phyloP scores from a whole-genome alignment of 1,140 invertebrate species.

The Heliothis virescens region DNA sequence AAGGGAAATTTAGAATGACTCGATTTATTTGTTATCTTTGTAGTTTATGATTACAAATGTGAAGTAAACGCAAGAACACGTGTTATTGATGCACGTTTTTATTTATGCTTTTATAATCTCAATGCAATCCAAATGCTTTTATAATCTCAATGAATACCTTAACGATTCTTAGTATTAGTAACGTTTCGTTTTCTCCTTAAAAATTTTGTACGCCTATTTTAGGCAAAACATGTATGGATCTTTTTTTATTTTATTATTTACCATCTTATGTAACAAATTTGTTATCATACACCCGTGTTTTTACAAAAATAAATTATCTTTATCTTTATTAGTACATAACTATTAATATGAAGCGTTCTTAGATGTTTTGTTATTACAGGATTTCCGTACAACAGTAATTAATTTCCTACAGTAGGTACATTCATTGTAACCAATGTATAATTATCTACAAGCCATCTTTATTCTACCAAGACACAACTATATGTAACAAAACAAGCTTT shows the following conservation, averaged over 20 bases:
- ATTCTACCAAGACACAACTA: not conserved
- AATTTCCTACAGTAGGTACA: not conserved
- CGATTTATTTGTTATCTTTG: slow-evolving; percentile 20
- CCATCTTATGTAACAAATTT: too few relatives aligned
- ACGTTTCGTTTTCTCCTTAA: too few relatives aligned
- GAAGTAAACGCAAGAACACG: not conserved
- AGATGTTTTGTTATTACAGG: slow-evolving; percentile 1
- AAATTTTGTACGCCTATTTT: too few relatives aligned
- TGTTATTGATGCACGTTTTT: slow-evolving; percentile 10
- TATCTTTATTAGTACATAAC: not conserved
- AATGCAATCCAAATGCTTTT: too few relatives aligned
- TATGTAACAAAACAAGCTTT: not conserved
- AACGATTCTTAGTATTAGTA: too few relatives aligned
- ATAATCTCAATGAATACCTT: too few relatives aligned
- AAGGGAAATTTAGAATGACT: not conserved
- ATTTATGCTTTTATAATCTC: too few relatives aligned
- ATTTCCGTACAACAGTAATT: not conserved
- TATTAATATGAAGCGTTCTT: not conserved
- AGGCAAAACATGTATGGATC: too few relatives aligned
- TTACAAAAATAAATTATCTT: too few relatives aligned
- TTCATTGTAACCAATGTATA: not conserved
- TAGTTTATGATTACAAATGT: not conserved
- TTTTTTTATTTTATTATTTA: too few relatives aligned
- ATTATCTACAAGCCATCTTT: not conserved
- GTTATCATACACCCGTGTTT: too few relatives aligned